phyloP scores from a whole-genome alignment of 1,140 invertebrate species.

The Drosophila suzukii region DNA sequence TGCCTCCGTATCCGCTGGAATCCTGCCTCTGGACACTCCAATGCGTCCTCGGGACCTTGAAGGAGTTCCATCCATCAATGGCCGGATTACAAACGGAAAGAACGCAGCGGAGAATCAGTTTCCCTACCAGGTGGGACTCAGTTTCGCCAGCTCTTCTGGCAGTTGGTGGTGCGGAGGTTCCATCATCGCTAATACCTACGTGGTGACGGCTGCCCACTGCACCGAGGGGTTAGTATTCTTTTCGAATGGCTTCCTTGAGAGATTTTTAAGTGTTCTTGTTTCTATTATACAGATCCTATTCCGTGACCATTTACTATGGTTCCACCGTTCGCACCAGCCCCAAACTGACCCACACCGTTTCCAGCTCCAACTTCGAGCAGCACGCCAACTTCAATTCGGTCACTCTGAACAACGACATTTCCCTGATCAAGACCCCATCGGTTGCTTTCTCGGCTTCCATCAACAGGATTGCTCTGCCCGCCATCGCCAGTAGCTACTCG shows the following conservation, averaged over 20 bases:
- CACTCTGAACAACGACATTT: slow-evolving; percentile 43
- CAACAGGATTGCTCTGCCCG: slow-evolving; percentile 35
- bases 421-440: slow-evolving; percentile 34
- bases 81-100: slow-evolving; percentile 75
- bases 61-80: slow-evolving; percentile 37
- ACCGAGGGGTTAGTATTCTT: slow-evolving; percentile 35
- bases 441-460: slow-evolving; percentile 21
- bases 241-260: neutral
- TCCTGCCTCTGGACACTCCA: slow-evolving; percentile 34
- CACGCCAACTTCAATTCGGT: slow-evolving; percentile 41
- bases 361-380: slow-evolving; percentile 36
- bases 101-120: slow-evolving; percentile 84
- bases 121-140: slow-evolving; percentile 85
- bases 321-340: slow-evolving; percentile 46
- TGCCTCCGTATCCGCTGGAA: slow-evolving; percentile 67
- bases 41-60: slow-evolving; percentile 59
- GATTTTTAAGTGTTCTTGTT: neutral
- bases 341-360: slow-evolving; percentile 38
- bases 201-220: slow-evolving; percentile 87
- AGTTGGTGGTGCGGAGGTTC: slow-evolving; percentile 86
- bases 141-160: slow-evolving; percentile 66
- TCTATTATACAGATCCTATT: slow-evolving; percentile 14
- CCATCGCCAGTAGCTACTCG: slow-evolving; percentile 31
- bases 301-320: slow-evolving; percentile 40
- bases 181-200: slow-evolving; percentile 85